A percentile compares a stretch with the other conserved stretches of the same genome.
Conservation (phyloP, 23 tunicate species). For the Halocynthia aurantium region DNA sequence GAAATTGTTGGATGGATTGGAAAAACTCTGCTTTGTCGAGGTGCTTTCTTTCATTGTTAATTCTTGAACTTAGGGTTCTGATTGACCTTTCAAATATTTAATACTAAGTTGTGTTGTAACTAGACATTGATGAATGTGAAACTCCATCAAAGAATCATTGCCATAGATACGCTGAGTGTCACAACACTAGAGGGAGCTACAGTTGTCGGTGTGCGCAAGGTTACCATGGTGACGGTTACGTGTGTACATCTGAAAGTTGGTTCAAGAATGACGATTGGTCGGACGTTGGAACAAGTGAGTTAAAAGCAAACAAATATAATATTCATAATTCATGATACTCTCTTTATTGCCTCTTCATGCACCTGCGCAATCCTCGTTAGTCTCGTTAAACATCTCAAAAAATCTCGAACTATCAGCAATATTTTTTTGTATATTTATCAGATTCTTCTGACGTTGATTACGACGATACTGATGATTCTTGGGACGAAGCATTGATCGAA, state of each 20-base stretch:
- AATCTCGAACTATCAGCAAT: not conserved
- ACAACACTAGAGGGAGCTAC: constrained; percentile 54
- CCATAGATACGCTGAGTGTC: constrained; percentile 60
- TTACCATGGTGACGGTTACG: constrained; percentile 61
- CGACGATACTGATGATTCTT: not conserved
- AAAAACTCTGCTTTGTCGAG: constrained; percentile 13
- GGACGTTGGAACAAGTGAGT: constrained; percentile 29
- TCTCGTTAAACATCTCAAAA: no score
- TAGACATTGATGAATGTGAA: constrained; percentile 58
- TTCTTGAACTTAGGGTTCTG: no score
- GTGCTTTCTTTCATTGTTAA: not conserved
- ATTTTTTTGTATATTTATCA: not conserved
- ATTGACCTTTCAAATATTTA: not conserved
- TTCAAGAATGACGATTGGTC: constrained; percentile 26
- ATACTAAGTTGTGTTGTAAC: not conserved
- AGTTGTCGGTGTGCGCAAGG: constrained; percentile 54
- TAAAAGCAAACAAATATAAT: no score
- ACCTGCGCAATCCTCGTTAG: no score
- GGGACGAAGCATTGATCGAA: constrained; percentile 19
- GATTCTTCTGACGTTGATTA: constrained; percentile 29
- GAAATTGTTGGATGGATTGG: constrained; percentile 14
- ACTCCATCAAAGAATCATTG: constrained; percentile 19
- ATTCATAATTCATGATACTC: no score
- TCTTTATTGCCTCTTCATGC: no score
- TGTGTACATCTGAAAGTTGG: constrained; percentile 47